Base-by-base conservation (phyloP, 2,113 vertebrate species). In the Synchiropus splendidus region DNA sequence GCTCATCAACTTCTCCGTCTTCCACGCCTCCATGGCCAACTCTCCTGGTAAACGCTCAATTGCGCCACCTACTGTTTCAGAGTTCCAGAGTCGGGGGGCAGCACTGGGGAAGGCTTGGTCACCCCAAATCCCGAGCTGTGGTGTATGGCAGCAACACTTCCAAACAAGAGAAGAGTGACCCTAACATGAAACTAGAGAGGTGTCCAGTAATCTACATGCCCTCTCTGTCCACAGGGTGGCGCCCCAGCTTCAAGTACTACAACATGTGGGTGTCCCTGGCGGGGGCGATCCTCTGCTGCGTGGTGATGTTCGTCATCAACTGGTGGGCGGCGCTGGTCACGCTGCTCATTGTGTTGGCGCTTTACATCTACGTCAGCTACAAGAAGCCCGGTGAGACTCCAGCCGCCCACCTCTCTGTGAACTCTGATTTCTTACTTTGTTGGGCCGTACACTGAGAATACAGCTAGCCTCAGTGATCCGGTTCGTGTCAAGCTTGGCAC, bases 261-360 rank as follows among this genome's bases (percentile, higher is more conserved):
- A 98, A 98, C 54, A 97, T 90, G 89, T 98, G 94, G 94, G 89
- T 97, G 43, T 98, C 94, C 8, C 82, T 98, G 2, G 53, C 87
- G 2, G 94, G 94, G 52, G 90, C 94, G 0, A 72, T 97, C 60
- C 78, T 98, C 36, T 98, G 94, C 77, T 92, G 89, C 18, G 91
- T 89, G 54, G 92, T 98, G 15, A 98, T 98, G 94, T 98, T 98
- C 54, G 90, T 98, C 56, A 96, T 98, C 58, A 98, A 98, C 69
- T 98, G 94, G 94, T 92, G 89, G 90, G 94, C 94, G 9, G 94
- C 94, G 4, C 74, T 98, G 15, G 55, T 96, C 41, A 98, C 94
- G 0, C 92, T 94, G 2, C 90, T 91, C 53, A 96, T 98, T 45
- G 89, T 98, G 14, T 87, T 98, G 45, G 94, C 90, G 1, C 88